Conservation (phyloP, 2,888 invertebrate species). For the Eutolmus rufibarbis region DNA sequence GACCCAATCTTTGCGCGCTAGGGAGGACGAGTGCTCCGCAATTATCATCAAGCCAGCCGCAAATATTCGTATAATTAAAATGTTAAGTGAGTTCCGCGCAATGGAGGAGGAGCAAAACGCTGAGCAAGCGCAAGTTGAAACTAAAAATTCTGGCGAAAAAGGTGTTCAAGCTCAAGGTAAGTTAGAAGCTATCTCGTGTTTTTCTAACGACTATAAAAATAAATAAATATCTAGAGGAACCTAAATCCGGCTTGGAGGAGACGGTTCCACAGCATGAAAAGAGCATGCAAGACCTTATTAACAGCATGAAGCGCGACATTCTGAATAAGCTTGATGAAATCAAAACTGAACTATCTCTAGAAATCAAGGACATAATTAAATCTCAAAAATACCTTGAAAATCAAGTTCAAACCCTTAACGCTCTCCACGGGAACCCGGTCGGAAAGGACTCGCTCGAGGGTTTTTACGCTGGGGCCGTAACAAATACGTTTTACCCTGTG, state of each 20-base stretch:
- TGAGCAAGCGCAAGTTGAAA: background rate
- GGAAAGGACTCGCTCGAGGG: too few species aligned
- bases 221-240: background rate
- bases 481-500: background rate
- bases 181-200: background rate
- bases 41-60: too few species aligned
- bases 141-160: background rate
- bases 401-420: background rate
- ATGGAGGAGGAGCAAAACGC: background rate
- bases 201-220: background rate
- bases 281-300: background rate
- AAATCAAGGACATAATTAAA: background rate
- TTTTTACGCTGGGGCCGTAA: too few species aligned
- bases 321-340: background rate
- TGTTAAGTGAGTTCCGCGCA: background rate
- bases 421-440: background rate
- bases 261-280: background rate
- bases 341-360: background rate
- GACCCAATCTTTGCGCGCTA: too few species aligned
- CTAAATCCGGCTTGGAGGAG: background rate
- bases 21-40: too few species aligned
- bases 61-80: background rate
- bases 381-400: background rate
- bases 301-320: background rate
- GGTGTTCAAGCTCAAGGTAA: background rate